Percentiles rank a stretch among this genome's conserved stretches.
These are phyloP conservation scores for Drosophila malerkotliana DNA, from an alignment of 1,140 invertebrate species.

Conservation along the genomic window DNA sequence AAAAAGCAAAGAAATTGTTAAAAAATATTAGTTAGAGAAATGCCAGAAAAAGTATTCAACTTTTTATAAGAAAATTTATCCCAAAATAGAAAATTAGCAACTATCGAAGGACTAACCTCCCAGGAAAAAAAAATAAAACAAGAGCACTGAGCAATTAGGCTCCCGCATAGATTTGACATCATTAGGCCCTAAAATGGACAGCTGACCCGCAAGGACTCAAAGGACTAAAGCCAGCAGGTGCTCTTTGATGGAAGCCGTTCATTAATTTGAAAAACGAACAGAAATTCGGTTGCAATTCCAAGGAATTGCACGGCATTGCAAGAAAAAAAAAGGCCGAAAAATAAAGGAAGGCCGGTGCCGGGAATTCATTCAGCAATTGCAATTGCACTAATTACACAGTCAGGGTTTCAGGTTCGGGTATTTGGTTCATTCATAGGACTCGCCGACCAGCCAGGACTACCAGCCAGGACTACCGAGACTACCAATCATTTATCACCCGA, in stretches of 20 bases:
- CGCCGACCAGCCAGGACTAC: neutral
- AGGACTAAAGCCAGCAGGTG: conserved; percentile 28
- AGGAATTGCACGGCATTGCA: conserved; percentile 36
- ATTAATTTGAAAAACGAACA: conserved; percentile 23
- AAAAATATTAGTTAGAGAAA: too few relatives aligned
- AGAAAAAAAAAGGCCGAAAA: neutral
- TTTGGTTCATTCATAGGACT: neutral
- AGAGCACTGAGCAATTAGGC: conserved; percentile 20
- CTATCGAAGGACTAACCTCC: too few relatives aligned
- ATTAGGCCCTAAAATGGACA: conserved; percentile 26
- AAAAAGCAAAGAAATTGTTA: neutral
- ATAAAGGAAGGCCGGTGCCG: neutral
- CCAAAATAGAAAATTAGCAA: too few relatives aligned
- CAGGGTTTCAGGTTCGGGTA: conserved; percentile 36
- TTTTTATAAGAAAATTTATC: too few relatives aligned
- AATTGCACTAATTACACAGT: conserved; percentile 68
- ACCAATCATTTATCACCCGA: conserved; percentile 55
- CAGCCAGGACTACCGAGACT: too few relatives aligned
- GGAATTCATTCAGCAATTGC: conserved; percentile 65
- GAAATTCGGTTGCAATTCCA: conserved; percentile 47
- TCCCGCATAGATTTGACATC: conserved; percentile 30
- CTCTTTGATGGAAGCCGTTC: conserved; percentile 48
- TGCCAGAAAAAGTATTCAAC: too few relatives aligned
- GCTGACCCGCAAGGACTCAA: conserved; percentile 7
- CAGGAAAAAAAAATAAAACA: neutral